A percentile compares a stretch with the other conserved stretches of the same genome.
These are phyloP conservation scores for Phymastichus coffea DNA, from an alignment of 1,140 invertebrate genomes.

Conservation along the genomic window DNA sequence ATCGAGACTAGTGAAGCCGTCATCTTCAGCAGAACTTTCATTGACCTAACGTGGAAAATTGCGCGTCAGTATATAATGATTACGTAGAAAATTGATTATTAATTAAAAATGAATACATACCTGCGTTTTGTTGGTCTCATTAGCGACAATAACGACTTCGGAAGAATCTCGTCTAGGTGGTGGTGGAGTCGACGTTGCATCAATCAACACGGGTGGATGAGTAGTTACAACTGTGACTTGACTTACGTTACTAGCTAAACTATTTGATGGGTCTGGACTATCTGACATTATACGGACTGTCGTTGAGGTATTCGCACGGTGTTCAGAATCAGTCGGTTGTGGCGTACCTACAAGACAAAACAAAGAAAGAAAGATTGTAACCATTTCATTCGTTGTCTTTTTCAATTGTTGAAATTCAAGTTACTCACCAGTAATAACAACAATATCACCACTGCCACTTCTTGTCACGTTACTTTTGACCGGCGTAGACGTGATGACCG, in stretches of 20 bases:
- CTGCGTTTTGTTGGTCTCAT: slow-evolving; percentile 71
- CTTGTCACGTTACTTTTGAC: slow-evolving; percentile 44
- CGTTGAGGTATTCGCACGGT: slow-evolving; percentile 58
- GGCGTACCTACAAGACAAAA: slow-evolving; percentile 28
- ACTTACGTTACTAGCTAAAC: slow-evolving; percentile 68
- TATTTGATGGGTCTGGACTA: slow-evolving; percentile 64
- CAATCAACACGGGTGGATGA: slow-evolving; percentile 71
- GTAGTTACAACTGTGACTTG: slow-evolving; percentile 79
- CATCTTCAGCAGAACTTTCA: slow-evolving; percentile 71
- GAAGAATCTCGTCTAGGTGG: slow-evolving; percentile 49
- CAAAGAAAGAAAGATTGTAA: slow-evolving; percentile 14
- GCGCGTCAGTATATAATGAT: no score
- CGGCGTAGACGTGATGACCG: slow-evolving; percentile 53
- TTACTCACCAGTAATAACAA: slow-evolving; percentile 53
- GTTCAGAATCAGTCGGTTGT: slow-evolving; percentile 39
- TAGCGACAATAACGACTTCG: slow-evolving; percentile 77
- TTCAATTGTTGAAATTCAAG: no score
- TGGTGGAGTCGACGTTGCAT: slow-evolving; percentile 46
- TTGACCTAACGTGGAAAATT: slow-evolving; percentile 39
- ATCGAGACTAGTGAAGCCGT: slow-evolving; percentile 69
- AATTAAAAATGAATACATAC: slow-evolving; percentile 22
- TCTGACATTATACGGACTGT: slow-evolving; percentile 63
- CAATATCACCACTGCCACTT: slow-evolving; percentile 45
- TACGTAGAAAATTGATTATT: no score
- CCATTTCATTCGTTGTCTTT: not conserved